Evolutionary conservation across 2,797 vertebrate species (phyloP).

Genomic region (Knipowitschia caucasica): DNA sequence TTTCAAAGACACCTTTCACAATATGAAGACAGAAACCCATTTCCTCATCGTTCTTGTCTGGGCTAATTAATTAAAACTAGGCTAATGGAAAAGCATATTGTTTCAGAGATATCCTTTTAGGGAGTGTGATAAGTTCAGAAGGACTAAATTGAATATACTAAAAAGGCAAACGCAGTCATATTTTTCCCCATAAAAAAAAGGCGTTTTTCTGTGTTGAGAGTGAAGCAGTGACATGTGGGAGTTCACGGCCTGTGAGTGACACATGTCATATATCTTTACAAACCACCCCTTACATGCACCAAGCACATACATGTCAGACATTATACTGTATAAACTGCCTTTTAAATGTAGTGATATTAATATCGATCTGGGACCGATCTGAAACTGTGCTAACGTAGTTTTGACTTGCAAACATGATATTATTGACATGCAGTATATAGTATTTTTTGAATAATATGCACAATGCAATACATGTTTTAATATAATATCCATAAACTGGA

Average conservation of each 20-base stretch:
- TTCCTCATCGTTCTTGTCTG: not conserved
- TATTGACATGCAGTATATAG: too few species aligned
- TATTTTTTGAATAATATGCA: too few species aligned
- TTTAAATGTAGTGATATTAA: too few species aligned
- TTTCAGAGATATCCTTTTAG: not conserved
- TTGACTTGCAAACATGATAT: too few species aligned
- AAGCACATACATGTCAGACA: too few species aligned
- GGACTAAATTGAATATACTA: not conserved
- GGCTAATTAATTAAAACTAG: slow-evolving; percentile 2
- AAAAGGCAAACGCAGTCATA: not conserved
- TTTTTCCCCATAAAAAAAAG: not conserved
- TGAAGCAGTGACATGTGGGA: slow-evolving; percentile 33
- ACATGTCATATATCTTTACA: slow-evolving; percentile 42
- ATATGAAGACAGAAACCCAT: not conserved
- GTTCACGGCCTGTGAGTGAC: slow-evolving; percentile 46
- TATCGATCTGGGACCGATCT: too few species aligned
- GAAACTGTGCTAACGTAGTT: too few species aligned
- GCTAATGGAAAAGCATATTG: slow-evolving; percentile 3
- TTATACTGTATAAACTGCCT: too few species aligned
- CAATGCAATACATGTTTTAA: too few species aligned
- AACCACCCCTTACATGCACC: slow-evolving; percentile 44
- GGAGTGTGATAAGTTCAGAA: slow-evolving; percentile 1
- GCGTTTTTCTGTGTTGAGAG: slow-evolving; percentile 12
- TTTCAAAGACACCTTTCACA: slow-evolving; percentile 2
- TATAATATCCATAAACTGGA: too few species aligned